These are phyloP conservation scores for Procambarus virginalis DNA, from an alignment of 1,140 invertebrate genomes.

Conservation along the genomic window DNA sequence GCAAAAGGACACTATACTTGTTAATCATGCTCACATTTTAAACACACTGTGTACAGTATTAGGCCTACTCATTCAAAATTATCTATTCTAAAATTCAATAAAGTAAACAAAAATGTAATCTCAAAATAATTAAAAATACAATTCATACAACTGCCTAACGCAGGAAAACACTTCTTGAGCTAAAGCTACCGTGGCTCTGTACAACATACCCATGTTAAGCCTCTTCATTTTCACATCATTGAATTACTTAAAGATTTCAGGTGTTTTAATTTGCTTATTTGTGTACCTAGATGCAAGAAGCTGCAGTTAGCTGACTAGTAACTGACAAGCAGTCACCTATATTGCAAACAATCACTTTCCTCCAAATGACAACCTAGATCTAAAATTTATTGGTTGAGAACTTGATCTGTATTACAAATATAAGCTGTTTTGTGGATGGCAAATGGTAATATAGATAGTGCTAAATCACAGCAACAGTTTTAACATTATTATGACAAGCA, in stretches of 20 bases:
- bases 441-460: conserved; percentile 11
- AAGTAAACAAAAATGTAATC: background rate
- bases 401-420: conserved; percentile 3
- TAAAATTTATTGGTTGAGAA: background rate
- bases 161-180: no score
- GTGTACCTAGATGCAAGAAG: background rate
- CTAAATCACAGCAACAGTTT: background rate
- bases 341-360: background rate
- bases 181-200: no score
- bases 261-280: background rate
- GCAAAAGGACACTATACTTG: no score
- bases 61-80: no score
- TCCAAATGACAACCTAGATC: background rate
- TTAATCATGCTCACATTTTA: no score
- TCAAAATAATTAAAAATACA: no score
- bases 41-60: no score
- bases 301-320: background rate
- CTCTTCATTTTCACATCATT: background rate
- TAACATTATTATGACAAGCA: background rate
- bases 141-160: no score
- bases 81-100: no score
- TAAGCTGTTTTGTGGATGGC: background rate
- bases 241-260: no score
- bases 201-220: background rate
- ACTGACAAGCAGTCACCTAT: background rate